Evolutionary conservation across 2,888 invertebrate genomes (phyloP), one percentile per base, ranked within the genome.

Genomic region (Caprella mutica): DNA sequence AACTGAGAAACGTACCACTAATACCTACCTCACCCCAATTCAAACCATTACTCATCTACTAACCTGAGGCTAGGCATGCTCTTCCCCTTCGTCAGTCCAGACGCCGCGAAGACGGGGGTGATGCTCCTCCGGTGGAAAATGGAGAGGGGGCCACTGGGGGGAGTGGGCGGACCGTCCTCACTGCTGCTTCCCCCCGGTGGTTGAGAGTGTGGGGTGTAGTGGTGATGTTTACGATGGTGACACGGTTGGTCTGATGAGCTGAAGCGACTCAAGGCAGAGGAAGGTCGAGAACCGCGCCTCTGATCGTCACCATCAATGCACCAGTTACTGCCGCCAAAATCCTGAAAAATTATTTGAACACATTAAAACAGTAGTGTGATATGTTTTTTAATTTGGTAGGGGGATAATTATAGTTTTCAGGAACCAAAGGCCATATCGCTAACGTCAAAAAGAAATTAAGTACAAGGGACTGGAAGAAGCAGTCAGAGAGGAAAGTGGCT

Each of bases 41-140:
- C 17, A 55, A 30, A 27, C 8, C 24, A 17, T 14, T n/a, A 0
- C 19, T 14, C 48, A 38, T 12, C 30, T 21, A 52, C 59, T 76
- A 76, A 91, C 91, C 90, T 90, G 62, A 93, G 77, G 70, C 91
- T 91, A 3, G 93, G 93, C 91, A 94, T 91, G 77, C 92, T 93
- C 76, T 92, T 92, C 61, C 93, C 92, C 77, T 93, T 89, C 61
- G 88, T 84, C 52, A 92, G 77, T 73, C 86, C 65, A n/a, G 46
- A 40, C 14, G 43, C 23, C 2, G 38, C 55, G 3, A 48, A 51
- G 35, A n/a, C n/a, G 35, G 35, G 35, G 35, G n/a, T 35, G 14
- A 35, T n/a, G n/a, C 35, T 14, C 1, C 14, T 35, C 12, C 12
- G 35, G n/a, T 12, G n/a, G 35, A n/a, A 12, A 2, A 35, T 12